Base-by-base conservation (phyloP, 2,888 invertebrate species). In the Philonicus albiceps region DNA sequence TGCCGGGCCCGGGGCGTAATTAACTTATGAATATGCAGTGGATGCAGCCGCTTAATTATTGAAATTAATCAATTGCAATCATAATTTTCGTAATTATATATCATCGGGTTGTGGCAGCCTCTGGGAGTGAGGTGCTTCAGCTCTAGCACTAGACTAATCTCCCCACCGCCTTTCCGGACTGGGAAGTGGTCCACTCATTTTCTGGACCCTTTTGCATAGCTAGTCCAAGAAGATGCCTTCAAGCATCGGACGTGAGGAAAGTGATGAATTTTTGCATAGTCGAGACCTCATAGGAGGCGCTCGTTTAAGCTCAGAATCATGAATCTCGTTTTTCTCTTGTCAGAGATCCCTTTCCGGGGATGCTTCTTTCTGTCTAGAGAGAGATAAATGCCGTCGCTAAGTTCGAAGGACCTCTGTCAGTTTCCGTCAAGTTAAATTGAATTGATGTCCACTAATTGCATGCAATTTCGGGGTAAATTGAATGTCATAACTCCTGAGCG, bases 51-150 rank as follows among this genome's bases (percentile, higher is more conserved):
- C 83, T 83, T 83, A 83, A 83, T 83, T 83, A 83, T 83, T 83
- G 83, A 64, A 83, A 83, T 83, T 83, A 83, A 83, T 83, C 83
- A 83, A 83, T 83, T 83, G 64, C 64, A 83, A 83, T 83, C 83
- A 83, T 83, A 83, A 64, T 83, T 83, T 83, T 49, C 27, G 83
- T 83, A 83, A 83, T 83, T 83, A 83, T 72, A 83, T 72, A 83
- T 83, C 83, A 83, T 83, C 83, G 31, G 16, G 83, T 40, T 64
- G 37, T 72, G 19, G n/a, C 49, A 53, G 37, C 30, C 64, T 27
- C 11, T 22, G 78, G 37, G n/a, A 74, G 37, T 74, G 74, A 7
- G 13, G 11, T 74, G 27, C 16, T 3, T n/a, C 27, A 13, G 74
- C 37, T 74, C 74, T 31, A 74, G 31, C 34, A 13, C 31, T 37